Evolutionary conservation across 2,888 invertebrate genomes (phyloP), one percentile per base, ranked within the genome.

Genomic region (Macrophya annulata): DNA sequence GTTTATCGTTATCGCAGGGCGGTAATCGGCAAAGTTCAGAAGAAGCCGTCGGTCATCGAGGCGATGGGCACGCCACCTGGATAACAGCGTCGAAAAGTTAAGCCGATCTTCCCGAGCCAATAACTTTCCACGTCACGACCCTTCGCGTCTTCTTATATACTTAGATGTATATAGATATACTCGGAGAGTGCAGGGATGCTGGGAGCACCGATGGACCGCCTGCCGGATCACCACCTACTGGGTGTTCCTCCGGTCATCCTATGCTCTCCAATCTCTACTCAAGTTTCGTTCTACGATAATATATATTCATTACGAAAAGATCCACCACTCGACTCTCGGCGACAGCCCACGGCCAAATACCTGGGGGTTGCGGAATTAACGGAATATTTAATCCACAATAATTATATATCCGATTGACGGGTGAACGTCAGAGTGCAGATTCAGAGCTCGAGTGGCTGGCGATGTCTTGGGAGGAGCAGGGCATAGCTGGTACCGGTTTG

Each of bases 91-190:
- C 83, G 83, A 83, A 83, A 83, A 65, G 83, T 83, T 83, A 83
- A 83, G 83, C 83, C 65, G 83, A 83, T 83, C 65, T 83, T 48
- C 68, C 68, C 68, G 83, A 68, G 83, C 83, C 83, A 83, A 83
- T 83, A 83, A 83, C 68, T 83, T 83, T 83, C 68, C 83, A 83
- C 83, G 83, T 83, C 83, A 83, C 83, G 83, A 83, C 83, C 83
- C 45, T 83, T 83, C 51, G 83, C 83, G 65, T 83, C 83, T 83
- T 83, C 68, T 68, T 31, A 68, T 83, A 83, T 71, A 68, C 83
- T 83, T 45, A 65, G 43, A 62, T 40, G 51, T 55, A 77, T 31
- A 83, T 83, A 71, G 48, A 83, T 83, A 83, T 83, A 83, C 48
- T 51, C 62, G 43, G 43, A 25, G 40, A 37, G n/a, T 31, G 25